A percentile compares a stretch with the other conserved stretches of the same genome.
Conservation (phyloP, 2,113 vertebrate genomes). For the Hydrochoerus hydrochaeris region DNA sequence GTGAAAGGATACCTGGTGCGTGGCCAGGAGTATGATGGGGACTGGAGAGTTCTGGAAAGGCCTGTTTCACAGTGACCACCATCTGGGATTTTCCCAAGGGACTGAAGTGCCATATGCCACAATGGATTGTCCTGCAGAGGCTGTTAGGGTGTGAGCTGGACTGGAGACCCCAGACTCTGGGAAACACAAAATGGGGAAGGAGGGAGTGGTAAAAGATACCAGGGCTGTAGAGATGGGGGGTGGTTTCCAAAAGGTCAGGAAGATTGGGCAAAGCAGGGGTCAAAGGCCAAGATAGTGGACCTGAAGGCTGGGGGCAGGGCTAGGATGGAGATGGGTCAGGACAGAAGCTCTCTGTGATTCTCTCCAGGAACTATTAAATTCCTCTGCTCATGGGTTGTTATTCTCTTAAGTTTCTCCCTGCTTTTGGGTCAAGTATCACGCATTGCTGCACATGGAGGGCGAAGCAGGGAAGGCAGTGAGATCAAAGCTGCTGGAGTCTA, state of each 20-base stretch:
- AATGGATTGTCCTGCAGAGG: not conserved
- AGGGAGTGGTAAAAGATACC: too few relatives aligned
- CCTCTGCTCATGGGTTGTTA: not conserved
- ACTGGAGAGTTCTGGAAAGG: not conserved
- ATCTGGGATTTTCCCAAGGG: not conserved
- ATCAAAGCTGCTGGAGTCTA: too few relatives aligned
- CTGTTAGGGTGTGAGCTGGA: not conserved
- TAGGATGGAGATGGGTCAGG: not conserved
- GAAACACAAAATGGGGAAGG: not conserved
- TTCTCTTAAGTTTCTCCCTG: not conserved
- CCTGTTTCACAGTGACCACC: not conserved
- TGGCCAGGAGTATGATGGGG: not conserved
- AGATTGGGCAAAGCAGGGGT: too few relatives aligned
- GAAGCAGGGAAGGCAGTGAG: not conserved
- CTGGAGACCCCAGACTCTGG: not conserved
- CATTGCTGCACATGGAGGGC: too few relatives aligned
- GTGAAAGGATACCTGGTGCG: not conserved
- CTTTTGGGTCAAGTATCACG: not conserved
- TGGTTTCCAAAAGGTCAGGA: not conserved
- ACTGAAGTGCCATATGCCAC: not conserved
- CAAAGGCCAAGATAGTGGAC: not conserved
- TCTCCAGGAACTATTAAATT: rapidly evolving
- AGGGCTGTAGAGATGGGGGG: not conserved
- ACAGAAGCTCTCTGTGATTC: not conserved
- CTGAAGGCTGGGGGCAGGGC: not conserved